A percentile compares a stretch with the other conserved stretches of the same genome.
These are phyloP conservation scores for Celastrina argiolus DNA, from an alignment of 2,888 invertebrate species.

Conservation along the genomic window DNA sequence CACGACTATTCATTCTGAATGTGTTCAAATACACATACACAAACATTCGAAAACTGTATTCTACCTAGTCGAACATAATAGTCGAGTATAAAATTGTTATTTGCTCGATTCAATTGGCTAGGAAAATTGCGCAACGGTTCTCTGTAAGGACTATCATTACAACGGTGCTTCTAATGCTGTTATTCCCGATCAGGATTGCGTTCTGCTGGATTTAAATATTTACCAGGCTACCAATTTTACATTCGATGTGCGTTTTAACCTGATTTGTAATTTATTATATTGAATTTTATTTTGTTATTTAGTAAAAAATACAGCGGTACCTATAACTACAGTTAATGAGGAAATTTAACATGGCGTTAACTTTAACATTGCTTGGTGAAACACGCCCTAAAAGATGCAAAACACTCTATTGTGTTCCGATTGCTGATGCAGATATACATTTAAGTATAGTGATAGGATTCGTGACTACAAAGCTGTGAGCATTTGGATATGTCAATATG, in stretches of 20 bases:
- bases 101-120: slow-evolving; percentile 55
- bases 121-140: slow-evolving; percentile 46
- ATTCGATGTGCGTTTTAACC: not conserved
- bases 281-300: too few relatives aligned
- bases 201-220: slow-evolving; percentile 32
- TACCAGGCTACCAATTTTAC: not conserved
- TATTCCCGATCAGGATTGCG: slow-evolving; percentile 45
- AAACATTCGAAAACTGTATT: not conserved
- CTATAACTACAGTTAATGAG: too few relatives aligned
- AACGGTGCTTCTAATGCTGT: slow-evolving; percentile 61
- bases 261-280: too few relatives aligned
- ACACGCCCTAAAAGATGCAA: too few relatives aligned
- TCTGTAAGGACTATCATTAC: slow-evolving; percentile 65
- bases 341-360: too few relatives aligned
- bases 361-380: too few relatives aligned
- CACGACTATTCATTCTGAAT: too few relatives aligned
- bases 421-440: not conserved
- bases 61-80: slow-evolving; percentile 32
- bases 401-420: not conserved
- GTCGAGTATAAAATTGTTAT: slow-evolving; percentile 58
- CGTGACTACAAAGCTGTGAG: not conserved
- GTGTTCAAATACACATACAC: not conserved
- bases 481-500: not conserved
- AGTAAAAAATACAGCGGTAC: too few relatives aligned
- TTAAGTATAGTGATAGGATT: not conserved